Base-by-base conservation (phyloP, 1,140 invertebrate genomes). In the Euwallacea similis region DNA sequence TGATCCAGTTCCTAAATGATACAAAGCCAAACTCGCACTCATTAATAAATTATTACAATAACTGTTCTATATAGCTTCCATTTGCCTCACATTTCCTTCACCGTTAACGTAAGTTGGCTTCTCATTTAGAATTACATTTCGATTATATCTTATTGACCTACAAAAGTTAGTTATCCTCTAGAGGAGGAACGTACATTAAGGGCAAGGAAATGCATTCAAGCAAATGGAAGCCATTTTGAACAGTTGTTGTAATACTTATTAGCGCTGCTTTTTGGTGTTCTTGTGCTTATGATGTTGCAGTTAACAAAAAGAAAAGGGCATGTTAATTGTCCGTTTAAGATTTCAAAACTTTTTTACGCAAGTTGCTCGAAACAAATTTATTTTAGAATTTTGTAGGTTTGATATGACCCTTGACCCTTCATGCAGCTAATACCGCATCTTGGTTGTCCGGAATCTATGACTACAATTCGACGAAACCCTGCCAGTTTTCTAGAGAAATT, bases 201-300 rank as follows among this genome's bases (percentile, higher is more conserved):
- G 13, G 46, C 46, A 50, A 50, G 46, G 13, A 50, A 50, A 50
- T 50, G 46, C 13, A 50, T 50, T 13, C 46, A 50, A 50, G 13
- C 46, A 50, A 50, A 11, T 50, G 46, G 6, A 50, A 50, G 46
- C 46, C 46, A 50, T 50, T 50, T 50, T 50, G 13, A 50, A 50
- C 46, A 50, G 21, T 33, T 33, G 21, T 33, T 33, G 21, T 33
- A 33, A 33, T 33, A 33, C 21, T 33, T 33, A 33, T 33, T 33
- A 33, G 21, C 4, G 21, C 21, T 33, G 21, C 21, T 33, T 1
- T 33, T 33, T 2, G 4, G 21, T 33, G 21, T 33, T 33, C 21
- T 33, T 33, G 21, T 33, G 4, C 21, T 4, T 33, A 4, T 33
- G 21, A 33, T 33, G 21, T 1, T 33, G 4, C 21, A 33, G 21